Base-by-base conservation (phyloP, 1,140 invertebrate genomes). In the Zaprionus africanus region DNA sequence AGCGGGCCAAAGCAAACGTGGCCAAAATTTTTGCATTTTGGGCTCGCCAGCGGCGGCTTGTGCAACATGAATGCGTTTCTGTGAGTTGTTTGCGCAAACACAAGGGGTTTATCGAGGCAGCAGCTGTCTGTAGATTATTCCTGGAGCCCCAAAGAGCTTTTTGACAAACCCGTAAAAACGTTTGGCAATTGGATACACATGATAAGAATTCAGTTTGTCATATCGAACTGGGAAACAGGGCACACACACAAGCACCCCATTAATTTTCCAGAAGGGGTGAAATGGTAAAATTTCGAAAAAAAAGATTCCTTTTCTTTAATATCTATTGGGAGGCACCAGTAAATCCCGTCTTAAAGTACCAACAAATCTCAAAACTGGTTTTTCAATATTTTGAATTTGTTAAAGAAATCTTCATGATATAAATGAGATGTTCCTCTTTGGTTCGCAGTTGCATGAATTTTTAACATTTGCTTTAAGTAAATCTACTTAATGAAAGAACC, bases 11-110 rank as follows among this genome's bases (percentile, higher is more conserved):
- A 57, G 7, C 43, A 17, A 61, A 65, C 58, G 53, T 46, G 22
- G 63, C 22, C 36, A 57, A 80, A 87, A 80, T 87, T 67, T 90
- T 87, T 87, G 66, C 67, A 68, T 78, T 78, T 72, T 58, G 73
- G 68, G 57, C 61, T 54, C 66, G 61, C 60, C 60, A 31, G 13
- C 51, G 56, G 59, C 59, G 66, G 66, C 68, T 74, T 76, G 59
- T 70, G 63, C 59, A 60, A 64, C 60, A 66, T 79, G 54, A 75
- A 72, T 85, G 59, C 75, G 78, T 43, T 56, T 7, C 19, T 51
- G 58, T 64, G 41, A 74, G 43, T 79, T 87, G 80, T 74, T 78
- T 83, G 65, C 53, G 46, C 79, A 80, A 60, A 68, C 70, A 81
- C 57, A 73, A 34, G 38, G 34, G 57, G 34, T 36, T 34, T 9